Evolutionary conservation across 2,113 vertebrate genomes (phyloP).

Genomic region (Ceyx margarethae): DNA sequence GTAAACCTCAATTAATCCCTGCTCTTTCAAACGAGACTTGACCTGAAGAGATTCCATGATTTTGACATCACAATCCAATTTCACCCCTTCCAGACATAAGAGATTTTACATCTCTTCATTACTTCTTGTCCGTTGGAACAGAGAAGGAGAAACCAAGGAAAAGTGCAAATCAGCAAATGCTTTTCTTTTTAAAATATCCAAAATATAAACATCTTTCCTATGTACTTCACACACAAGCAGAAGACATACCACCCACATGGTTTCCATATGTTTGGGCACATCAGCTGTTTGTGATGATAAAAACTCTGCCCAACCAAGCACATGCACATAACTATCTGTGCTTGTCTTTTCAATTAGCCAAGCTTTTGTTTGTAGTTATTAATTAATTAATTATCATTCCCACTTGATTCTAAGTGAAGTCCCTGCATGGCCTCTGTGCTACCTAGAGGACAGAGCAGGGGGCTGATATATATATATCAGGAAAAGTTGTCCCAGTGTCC

Average conservation of each 20-base stretch:
- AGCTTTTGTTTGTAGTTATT: neutral
- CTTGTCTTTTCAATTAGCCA: neutral
- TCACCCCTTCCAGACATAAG: neutral
- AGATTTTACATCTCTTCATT: neutral
- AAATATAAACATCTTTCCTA: neutral
- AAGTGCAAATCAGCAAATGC: neutral
- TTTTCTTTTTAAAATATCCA: neutral
- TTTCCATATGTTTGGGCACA: neutral
- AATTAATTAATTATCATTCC: neutral
- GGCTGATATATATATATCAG: too few relatives aligned
- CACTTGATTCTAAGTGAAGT: neutral
- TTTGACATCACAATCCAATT: conserved; percentile 69
- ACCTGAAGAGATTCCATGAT: conserved; percentile 49
- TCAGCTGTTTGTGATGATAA: neutral
- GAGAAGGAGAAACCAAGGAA: neutral
- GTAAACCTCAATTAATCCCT: conserved; percentile 54
- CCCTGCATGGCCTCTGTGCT: too few relatives aligned
- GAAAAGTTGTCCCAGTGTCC: too few relatives aligned
- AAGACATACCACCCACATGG: neutral
- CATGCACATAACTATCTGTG: neutral
- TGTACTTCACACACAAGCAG: neutral
- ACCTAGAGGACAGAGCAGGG: neutral
- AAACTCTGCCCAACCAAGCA: neutral
- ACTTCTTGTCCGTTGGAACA: neutral
- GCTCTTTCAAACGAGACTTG: conserved; percentile 47